Conservation (phyloP, 2,888 invertebrate species). For the Drosophila pseudotakahashii region DNA sequence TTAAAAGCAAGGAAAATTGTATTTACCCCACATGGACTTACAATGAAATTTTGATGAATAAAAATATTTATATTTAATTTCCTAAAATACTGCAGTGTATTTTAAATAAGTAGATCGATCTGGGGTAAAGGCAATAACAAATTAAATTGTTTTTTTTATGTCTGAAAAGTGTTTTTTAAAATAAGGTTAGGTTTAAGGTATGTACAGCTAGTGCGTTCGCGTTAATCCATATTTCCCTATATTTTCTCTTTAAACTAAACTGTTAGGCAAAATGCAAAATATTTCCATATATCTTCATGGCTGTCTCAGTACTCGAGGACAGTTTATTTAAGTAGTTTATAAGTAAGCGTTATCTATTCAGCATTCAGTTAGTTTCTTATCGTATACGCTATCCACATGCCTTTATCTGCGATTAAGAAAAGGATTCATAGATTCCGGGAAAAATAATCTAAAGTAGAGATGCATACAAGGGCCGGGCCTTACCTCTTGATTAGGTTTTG, state of each 20-base stretch:
- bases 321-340: constrained; percentile 23
- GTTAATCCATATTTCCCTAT: background rate
- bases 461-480: constrained; percentile 65
- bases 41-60: no score
- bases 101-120: no score
- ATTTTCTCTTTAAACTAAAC: background rate
- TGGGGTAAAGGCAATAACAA: no score
- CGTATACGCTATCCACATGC: constrained; percentile 55
- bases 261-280: constrained; percentile 30
- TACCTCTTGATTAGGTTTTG: constrained; percentile 59
- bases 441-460: constrained; percentile 51
- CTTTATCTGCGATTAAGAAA: constrained; percentile 45
- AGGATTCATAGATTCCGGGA: constrained; percentile 27
- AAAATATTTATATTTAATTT: no score
- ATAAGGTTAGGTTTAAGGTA: background rate
- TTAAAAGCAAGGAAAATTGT: no score
- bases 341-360: constrained; percentile 27
- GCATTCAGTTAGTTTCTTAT: constrained; percentile 58
- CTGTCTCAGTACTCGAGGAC: constrained; percentile 1
- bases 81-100: no score
- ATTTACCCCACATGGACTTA: no score
- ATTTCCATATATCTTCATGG: background rate
- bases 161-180: no score
- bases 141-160: no score
- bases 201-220: background rate